phyloP scores from a whole-genome alignment of 2,113 vertebrate species.

The Bubalus kerabau region DNA sequence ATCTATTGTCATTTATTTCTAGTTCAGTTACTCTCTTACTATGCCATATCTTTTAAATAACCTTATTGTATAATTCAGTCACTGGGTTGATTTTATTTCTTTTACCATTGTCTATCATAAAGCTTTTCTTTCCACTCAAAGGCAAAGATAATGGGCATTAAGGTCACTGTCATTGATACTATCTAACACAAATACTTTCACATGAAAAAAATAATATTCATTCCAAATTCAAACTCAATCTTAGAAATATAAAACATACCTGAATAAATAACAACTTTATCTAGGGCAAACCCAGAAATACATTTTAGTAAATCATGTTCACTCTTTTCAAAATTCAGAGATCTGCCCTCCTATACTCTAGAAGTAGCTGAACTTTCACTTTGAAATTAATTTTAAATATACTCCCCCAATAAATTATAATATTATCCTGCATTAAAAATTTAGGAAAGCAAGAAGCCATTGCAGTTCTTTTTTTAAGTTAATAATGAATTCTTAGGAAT shows the following conservation, averaged over 20 bases:
- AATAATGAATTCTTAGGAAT: neutral
- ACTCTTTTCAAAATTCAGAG: conserved; percentile 26
- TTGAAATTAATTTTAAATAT: conserved; percentile 43
- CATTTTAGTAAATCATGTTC: conserved; percentile 26
- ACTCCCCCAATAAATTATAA: neutral
- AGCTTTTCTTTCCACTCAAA: neutral
- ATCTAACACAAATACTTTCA: neutral
- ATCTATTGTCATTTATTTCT: neutral
- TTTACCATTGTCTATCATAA: neutral
- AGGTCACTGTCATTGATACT: neutral
- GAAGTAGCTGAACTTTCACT: conserved; percentile 28
- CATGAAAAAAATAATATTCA: neutral
- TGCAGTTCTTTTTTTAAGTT: neutral
- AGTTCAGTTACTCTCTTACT: neutral
- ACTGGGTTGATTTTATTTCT: neutral
- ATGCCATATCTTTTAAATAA: neutral
- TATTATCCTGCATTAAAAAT: conserved; percentile 23
- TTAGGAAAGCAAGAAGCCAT: neutral
- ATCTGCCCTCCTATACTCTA: neutral
- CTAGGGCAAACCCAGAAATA: conserved; percentile 22
- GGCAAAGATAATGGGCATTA: neutral
- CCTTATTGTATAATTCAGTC: neutral
- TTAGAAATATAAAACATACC: neutral
- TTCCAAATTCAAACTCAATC: conserved; percentile 22
- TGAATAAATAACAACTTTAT: conserved; percentile 35